These are phyloP conservation scores for Charina bottae DNA, from an alignment of 2,113 vertebrate species.

Conservation along the genomic window DNA sequence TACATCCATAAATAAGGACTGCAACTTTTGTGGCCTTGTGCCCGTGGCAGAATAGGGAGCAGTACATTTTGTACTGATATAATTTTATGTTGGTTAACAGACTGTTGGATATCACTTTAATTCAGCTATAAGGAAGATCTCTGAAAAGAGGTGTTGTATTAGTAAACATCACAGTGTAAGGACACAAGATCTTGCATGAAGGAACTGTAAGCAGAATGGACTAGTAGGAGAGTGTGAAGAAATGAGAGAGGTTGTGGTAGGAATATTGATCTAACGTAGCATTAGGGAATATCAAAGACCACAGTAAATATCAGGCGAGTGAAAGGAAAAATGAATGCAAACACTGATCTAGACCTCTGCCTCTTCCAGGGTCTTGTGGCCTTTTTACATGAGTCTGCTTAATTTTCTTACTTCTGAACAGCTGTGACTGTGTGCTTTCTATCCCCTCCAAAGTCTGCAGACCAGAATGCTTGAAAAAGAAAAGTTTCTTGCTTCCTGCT, in stretches of 20 bases:
- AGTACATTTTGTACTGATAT: too few relatives aligned
- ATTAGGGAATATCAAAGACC: background rate
- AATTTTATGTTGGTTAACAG: too few relatives aligned
- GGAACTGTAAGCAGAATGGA: background rate
- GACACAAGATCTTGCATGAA: too few relatives aligned
- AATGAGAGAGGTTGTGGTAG: background rate
- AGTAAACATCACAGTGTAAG: too few relatives aligned
- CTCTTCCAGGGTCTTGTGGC: background rate
- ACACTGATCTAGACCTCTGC: background rate
- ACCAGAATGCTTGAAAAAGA: background rate
- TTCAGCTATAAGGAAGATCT: too few relatives aligned
- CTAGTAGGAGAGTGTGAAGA: background rate
- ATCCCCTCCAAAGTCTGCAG: background rate
- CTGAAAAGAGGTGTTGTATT: too few relatives aligned
- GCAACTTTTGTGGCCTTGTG: too few relatives aligned
- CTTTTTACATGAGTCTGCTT: background rate
- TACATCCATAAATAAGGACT: too few relatives aligned
- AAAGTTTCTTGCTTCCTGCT: background rate
- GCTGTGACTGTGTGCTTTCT: background rate
- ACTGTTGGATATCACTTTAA: too few relatives aligned
- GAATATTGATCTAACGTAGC: background rate
- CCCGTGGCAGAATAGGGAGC: too few relatives aligned
- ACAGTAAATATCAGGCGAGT: background rate
- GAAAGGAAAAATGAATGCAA: background rate
- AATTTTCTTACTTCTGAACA: slow-evolving; percentile 1